phyloP scores from a whole-genome alignment of 2,888 invertebrate species.

The Exocentrus adspersus region DNA sequence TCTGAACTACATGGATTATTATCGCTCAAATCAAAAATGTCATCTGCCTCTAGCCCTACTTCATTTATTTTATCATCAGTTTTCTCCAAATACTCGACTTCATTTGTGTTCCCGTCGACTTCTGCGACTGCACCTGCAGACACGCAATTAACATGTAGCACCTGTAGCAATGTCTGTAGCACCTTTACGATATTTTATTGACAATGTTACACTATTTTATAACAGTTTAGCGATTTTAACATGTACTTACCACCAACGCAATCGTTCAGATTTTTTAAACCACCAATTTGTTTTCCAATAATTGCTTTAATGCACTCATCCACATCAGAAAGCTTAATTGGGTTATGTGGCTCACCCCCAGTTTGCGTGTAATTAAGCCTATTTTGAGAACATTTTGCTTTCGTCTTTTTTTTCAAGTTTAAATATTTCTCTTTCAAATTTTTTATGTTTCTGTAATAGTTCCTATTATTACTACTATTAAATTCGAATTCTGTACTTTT shows the following conservation, averaged over 20 bases:
- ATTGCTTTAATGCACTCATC: background rate
- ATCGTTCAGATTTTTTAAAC: background rate
- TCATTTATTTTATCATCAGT: too few species aligned
- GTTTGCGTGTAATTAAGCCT: background rate
- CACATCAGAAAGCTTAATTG: background rate
- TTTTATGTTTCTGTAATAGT: background rate
- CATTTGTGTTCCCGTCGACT: too few species aligned
- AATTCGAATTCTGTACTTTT: background rate
- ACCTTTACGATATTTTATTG: too few species aligned
- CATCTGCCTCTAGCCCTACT: too few species aligned
- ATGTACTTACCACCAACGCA: background rate
- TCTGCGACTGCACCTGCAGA: too few species aligned
- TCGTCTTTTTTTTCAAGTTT: background rate
- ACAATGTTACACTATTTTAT: too few species aligned
- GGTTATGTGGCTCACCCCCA: background rate
- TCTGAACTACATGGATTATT: too few species aligned
- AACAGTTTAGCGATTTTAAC: too few species aligned
- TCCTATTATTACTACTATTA: background rate
- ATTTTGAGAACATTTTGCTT: constrained; percentile 3
- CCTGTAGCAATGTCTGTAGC: too few species aligned
- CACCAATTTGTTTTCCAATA: background rate
- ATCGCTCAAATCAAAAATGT: too few species aligned
- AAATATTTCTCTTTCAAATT: constrained; percentile 6
- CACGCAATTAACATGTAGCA: too few species aligned
- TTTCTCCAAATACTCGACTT: too few species aligned